Conservation (phyloP, 2,113 vertebrate genomes). For the Sylvia atricapilla region DNA sequence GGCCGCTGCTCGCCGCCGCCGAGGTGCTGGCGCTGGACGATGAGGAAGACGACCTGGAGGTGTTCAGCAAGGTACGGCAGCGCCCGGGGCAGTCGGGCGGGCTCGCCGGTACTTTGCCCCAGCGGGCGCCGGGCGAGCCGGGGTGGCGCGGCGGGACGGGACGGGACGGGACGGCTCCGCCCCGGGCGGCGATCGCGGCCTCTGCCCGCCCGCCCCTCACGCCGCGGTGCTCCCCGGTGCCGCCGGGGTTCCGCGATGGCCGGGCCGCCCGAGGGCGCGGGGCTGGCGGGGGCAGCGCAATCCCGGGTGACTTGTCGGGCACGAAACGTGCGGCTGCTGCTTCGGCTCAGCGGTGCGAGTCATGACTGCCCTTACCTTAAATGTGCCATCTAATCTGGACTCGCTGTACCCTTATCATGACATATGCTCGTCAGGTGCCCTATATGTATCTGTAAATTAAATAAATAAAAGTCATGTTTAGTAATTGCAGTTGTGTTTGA, state of each 20-base stretch:
- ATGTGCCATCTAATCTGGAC: background rate
- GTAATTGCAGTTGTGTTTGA: background rate
- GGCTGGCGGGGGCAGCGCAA: background rate
- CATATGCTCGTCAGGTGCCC: background rate
- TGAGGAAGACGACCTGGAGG: constrained; percentile 80
- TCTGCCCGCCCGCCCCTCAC: background rate
- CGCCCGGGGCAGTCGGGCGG: background rate
- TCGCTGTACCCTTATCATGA: too few species aligned
- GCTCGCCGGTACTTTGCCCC: background rate
- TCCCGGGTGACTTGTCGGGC: background rate
- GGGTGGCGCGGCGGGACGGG: background rate
- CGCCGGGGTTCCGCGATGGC: background rate
- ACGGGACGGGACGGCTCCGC: background rate
- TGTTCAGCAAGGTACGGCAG: constrained; percentile 77
- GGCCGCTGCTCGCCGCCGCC: background rate
- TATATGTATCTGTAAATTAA: background rate
- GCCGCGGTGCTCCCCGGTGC: background rate
- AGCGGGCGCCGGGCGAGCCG: background rate
- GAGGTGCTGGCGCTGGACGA: constrained; percentile 71
- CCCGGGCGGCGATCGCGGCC: background rate
- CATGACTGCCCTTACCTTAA: background rate
- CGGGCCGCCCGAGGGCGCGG: background rate
- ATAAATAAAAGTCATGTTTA: background rate
- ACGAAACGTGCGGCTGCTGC: background rate
- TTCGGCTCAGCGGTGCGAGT: background rate